Conservation (phyloP, 2,797 vertebrate genomes). For the Peromyscus aztecus region DNA sequence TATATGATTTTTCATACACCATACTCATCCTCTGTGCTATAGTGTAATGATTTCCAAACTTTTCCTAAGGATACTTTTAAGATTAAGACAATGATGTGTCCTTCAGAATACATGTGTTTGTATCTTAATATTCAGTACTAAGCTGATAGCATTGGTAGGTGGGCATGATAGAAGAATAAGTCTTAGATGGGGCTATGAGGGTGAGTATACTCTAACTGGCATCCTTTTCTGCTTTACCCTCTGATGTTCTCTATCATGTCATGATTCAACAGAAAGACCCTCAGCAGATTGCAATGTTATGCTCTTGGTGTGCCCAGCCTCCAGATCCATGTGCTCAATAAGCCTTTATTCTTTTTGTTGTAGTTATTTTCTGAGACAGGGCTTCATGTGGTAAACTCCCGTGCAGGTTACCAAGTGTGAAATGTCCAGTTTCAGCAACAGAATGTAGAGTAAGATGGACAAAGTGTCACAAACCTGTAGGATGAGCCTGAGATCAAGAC, state of each 20-base stretch:
- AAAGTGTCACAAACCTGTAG: neutral
- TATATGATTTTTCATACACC: neutral
- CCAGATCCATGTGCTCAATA: neutral
- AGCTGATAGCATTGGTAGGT: neutral
- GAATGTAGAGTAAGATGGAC: neutral
- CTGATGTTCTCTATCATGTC: neutral
- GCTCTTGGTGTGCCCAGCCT: accelerated
- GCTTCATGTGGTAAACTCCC: neutral
- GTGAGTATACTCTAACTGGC: neutral
- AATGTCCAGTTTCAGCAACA: neutral
- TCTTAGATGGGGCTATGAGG: neutral
- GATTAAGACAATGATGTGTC: neutral
- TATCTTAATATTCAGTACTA: neutral
- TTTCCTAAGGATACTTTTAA: neutral
- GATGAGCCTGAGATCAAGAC: neutral
- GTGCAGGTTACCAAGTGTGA: neutral
- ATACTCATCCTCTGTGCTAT: neutral
- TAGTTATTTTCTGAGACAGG: neutral
- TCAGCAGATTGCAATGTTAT: neutral
- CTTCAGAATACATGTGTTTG: neutral
- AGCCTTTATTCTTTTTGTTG: neutral
- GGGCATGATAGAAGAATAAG: neutral
- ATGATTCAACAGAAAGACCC: neutral
- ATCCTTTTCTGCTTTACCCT: neutral
- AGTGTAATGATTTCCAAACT: neutral